Base-by-base conservation (phyloP, 2,797 vertebrate species). In the Dromococcyx pavoninus region DNA sequence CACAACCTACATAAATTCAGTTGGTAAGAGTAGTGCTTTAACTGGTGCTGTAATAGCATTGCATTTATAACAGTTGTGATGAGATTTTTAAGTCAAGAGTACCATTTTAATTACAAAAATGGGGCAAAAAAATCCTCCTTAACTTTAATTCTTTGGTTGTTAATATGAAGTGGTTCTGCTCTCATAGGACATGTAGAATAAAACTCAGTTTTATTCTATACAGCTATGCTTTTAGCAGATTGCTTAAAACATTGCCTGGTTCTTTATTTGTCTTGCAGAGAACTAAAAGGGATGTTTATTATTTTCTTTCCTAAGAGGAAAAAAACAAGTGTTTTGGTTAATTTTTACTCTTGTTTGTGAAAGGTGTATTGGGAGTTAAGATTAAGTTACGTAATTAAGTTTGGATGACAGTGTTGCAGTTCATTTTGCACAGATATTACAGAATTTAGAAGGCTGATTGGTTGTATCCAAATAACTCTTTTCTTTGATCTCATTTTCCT, bases 401-500 rank as follows among this genome's bases (percentile, higher is more conserved):
- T 60, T 53, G 60, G 64, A 33, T 93, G 80, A 54, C 0, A 1
- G 16, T 37, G 14, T 43, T 67, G 30, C 9, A 8, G 48, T 64
- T 86, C 74, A 37, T 65, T 78, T 69, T 91, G 64, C 12, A 1
- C 69, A 60, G 75, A 69, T 48, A 48, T 74, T 35, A 65, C n/a
- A 73, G 35, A 87, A 56, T 89, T 86, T 70, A 48, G 67, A 70
- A 67, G 62, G 28, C 64, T 88, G 56, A 53, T 75, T 23, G 67
- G 39, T 41, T 82, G 61, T 44, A n/a, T 51, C 33, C 27, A 48
- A 89, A 48, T 39, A 69, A 37, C 35, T 92, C 32, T 58, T 89
- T 61, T 37, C 77, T 93, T 91, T 85, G 75, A 82, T 93, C 76
- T 93, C 35, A 6, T 94, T 85, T 90, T 93, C 35, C 56, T 73